Conservation (phyloP, 2,888 invertebrate genomes). For the Palloptera scutellata region DNA sequence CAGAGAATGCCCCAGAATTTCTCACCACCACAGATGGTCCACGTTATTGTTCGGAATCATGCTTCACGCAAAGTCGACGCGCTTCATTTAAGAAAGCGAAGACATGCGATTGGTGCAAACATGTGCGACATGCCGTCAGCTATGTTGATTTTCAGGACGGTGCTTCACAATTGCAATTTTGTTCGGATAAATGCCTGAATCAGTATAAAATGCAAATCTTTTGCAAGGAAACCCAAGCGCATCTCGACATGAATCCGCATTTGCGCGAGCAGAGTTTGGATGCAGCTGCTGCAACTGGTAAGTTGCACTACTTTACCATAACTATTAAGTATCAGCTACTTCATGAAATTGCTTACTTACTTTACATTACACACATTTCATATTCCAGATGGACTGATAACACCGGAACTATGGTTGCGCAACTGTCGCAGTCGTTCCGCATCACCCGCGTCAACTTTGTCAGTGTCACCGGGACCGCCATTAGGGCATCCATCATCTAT, state of each 20-base stretch:
- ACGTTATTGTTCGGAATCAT: slow-evolving; percentile 83
- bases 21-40: slow-evolving; percentile 65
- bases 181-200: slow-evolving; percentile 91
- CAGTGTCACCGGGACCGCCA: slow-evolving; percentile 66
- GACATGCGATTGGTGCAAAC: slow-evolving; percentile 94
- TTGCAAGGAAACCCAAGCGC: slow-evolving; percentile 91
- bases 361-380: too few relatives aligned
- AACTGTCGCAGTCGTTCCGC: slow-evolving; percentile 77
- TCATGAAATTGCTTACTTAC: too few relatives aligned
- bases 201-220: slow-evolving; percentile 98
- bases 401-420: slow-evolving; percentile 89
- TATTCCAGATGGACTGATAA: slow-evolving; percentile 70
- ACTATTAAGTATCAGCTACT: too few relatives aligned
- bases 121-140: slow-evolving; percentile 87
- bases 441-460: slow-evolving; percentile 69
- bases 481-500: too few relatives aligned
- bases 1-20: slow-evolving; percentile 68
- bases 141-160: slow-evolving; percentile 93
- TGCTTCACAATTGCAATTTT: slow-evolving; percentile 89
- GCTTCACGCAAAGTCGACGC: slow-evolving; percentile 87
- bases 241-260: slow-evolving; percentile 85
- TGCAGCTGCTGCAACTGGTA: slow-evolving; percentile 51
- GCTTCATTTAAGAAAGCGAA: slow-evolving; percentile 91
- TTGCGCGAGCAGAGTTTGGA: slow-evolving; percentile 66
- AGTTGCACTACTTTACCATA: slow-evolving; percentile 25